phyloP scores from a whole-genome alignment of 1,140 invertebrate species.

The Pseudomyrmex cubaensis region DNA sequence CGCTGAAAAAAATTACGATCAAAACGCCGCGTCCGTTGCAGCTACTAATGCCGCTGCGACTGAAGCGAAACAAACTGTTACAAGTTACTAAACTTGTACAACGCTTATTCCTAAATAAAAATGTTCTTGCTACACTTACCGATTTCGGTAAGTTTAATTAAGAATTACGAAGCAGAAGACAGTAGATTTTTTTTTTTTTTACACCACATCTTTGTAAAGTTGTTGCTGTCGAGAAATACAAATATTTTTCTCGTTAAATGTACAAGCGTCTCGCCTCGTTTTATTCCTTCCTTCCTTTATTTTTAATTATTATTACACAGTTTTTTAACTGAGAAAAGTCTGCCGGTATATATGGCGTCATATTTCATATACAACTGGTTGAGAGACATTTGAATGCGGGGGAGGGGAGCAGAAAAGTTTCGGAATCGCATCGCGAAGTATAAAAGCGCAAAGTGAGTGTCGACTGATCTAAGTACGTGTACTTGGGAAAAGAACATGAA shows the following conservation, averaged over 20 bases:
- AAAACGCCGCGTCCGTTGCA: neutral
- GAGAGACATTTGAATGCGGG: no score
- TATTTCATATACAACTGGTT: no score
- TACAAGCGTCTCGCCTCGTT: no score
- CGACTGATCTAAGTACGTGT: constrained; percentile 45
- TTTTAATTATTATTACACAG: no score
- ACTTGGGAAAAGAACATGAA: constrained; percentile 59
- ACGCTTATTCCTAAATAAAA: neutral
- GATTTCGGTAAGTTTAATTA: constrained; percentile 14
- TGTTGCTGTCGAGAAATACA: neutral
- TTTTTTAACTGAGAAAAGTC: no score
- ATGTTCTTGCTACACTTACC: constrained; percentile 10
- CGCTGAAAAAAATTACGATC: no score
- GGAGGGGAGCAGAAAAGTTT: neutral
- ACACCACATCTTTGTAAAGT: constrained; percentile 14
- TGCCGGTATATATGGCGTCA: no score
- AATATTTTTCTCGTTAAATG: no score
- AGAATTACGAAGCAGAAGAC: neutral
- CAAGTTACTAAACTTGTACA: constrained; percentile 2
- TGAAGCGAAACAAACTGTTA: neutral
- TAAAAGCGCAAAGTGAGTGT: constrained; percentile 32
- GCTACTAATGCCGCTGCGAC: neutral
- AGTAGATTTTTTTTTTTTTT: neutral
- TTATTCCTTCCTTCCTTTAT: no score
- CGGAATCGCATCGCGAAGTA: no score